Conservation (phyloP, 2,113 vertebrate species). For the Haemorhous mexicanus region DNA sequence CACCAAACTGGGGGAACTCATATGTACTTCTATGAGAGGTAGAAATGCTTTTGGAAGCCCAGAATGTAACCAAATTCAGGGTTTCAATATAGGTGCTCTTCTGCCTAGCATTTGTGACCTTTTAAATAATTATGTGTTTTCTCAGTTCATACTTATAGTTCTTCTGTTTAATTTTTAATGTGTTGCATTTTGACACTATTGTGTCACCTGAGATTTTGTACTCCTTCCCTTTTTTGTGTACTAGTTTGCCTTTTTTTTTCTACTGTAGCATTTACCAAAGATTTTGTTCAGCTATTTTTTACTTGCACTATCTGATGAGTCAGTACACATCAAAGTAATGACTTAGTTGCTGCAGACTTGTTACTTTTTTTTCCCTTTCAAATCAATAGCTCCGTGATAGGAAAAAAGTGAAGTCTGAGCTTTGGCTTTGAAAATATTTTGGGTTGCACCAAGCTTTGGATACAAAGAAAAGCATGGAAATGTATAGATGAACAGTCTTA, state of each 20-base stretch:
- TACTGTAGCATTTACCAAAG: background rate
- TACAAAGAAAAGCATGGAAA: background rate
- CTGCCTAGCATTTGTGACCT: background rate
- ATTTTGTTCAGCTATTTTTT: background rate
- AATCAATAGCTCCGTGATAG: background rate
- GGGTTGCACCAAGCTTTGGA: background rate
- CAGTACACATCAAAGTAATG: background rate
- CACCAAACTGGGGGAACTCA: fast-evolving
- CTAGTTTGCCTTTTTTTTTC: background rate
- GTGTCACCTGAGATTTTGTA: background rate
- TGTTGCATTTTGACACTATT: background rate
- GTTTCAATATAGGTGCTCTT: background rate
- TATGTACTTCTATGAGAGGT: background rate
- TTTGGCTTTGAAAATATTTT: background rate
- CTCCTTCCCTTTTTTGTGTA: background rate
- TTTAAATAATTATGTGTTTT: background rate
- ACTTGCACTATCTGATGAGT: background rate
- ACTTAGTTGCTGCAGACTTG: background rate
- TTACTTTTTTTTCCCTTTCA: background rate
- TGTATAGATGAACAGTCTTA: background rate
- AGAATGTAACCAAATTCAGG: background rate
- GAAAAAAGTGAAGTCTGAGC: background rate
- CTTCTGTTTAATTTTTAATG: background rate
- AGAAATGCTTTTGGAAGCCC: background rate
- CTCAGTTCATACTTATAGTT: background rate